Percentiles rank a stretch among this genome's conserved stretches.
phyloP scores from a whole-genome alignment of 2,797 vertebrate species.

The Gymnothorax reevesii region DNA sequence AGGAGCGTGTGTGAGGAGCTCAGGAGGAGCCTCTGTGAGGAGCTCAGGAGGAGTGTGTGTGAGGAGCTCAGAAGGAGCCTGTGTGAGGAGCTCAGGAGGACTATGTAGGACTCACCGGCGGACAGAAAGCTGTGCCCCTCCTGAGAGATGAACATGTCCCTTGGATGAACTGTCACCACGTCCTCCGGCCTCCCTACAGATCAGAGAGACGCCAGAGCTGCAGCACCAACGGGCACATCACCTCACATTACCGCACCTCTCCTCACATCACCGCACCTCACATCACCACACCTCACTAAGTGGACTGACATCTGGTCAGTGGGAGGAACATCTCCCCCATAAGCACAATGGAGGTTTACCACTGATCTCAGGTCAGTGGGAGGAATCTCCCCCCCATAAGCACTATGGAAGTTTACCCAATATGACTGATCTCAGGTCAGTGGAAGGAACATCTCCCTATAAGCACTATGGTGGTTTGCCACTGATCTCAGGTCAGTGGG shows the following conservation, averaged over 20 bases:
- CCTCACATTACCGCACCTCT: not conserved
- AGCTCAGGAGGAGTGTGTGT: not conserved
- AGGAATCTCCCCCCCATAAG: no score
- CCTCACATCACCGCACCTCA: not conserved
- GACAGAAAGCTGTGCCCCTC: slow-evolving; percentile 84
- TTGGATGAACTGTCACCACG: slow-evolving; percentile 79
- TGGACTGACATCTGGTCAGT: slow-evolving; percentile 31
- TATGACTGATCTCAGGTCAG: no score
- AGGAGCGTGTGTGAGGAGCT: no score
- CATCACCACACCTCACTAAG: no score
- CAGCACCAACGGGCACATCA: slow-evolving; percentile 21
- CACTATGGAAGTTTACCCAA: no score
- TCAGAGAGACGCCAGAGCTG: slow-evolving; percentile 19
- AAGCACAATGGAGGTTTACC: no score
- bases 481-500: no score
- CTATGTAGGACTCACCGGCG: slow-evolving; percentile 75
- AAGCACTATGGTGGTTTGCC: no score
- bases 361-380: no score
- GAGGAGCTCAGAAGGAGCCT: not conserved
- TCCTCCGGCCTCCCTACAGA: slow-evolving; percentile 76
- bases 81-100: not conserved
- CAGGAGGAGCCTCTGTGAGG: not conserved
- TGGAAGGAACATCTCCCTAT: no score
- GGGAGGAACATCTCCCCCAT: no score
- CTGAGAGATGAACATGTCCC: slow-evolving; percentile 78